These are phyloP conservation scores for Chunga burmeisteri DNA, from an alignment of 2,113 vertebrate species.

Conservation along the genomic window DNA sequence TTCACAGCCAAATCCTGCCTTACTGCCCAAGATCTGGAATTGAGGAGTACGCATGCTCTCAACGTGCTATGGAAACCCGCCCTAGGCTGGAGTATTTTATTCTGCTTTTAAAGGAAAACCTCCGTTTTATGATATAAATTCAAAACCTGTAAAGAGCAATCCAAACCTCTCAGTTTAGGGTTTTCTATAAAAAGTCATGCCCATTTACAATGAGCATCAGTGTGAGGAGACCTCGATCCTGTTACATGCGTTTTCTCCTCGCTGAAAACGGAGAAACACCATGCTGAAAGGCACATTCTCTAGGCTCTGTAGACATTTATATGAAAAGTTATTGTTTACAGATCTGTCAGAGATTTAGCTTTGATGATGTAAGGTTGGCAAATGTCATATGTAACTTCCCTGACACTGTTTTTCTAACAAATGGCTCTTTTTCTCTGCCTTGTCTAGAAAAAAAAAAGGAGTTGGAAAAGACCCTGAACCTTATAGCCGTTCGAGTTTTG, in stretches of 20 bases:
- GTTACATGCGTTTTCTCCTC: not conserved
- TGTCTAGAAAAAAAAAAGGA: not conserved
- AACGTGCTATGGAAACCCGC: fast-evolving
- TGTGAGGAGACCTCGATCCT: not conserved
- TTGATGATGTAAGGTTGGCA: conserved; percentile 33
- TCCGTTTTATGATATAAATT: not conserved
- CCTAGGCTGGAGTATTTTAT: not conserved
- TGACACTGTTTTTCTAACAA: conserved; percentile 54
- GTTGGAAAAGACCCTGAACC: not conserved
- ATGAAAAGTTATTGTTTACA: conserved; percentile 46
- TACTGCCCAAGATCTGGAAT: not conserved
- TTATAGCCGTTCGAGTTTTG: not conserved
- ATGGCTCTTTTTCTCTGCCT: not conserved
- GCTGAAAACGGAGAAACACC: not conserved
- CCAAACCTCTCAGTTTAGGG: not conserved
- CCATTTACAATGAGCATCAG: not conserved
- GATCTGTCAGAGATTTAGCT: conserved; percentile 45
- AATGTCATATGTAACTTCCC: conserved; percentile 18
- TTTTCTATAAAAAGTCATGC: not conserved
- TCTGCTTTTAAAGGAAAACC: not conserved
- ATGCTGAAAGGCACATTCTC: not conserved
- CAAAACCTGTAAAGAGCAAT: not conserved
- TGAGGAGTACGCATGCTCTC: fast-evolving
- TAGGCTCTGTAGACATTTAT: not conserved
- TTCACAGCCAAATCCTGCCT: not conserved